Base-by-base conservation (phyloP, 2,797 vertebrate species). In the Neostethus bicornis region DNA sequence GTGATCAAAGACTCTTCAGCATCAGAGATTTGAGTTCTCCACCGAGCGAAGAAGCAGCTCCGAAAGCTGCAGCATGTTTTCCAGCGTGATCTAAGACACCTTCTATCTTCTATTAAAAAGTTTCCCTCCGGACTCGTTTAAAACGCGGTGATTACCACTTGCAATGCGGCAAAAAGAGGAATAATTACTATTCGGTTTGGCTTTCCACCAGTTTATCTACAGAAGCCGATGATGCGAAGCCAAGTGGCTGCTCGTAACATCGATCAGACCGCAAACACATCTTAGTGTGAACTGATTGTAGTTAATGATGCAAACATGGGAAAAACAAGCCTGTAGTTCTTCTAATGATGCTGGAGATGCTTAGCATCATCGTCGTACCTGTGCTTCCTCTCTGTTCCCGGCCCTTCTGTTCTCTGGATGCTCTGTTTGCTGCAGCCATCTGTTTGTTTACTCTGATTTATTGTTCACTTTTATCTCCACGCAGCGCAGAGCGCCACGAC, bases 371-470 rank as follows among this genome's bases (percentile, higher is more conserved):
- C 62, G 68, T 20, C 42, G 49, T 79, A 67, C 70, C 64, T 53
- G 55, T 51, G 51, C 73, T 73, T 69, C 52, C 47, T 49, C 56
- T 53, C 56, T 48, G 39, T 31, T 56, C 72, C 67, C 73, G 31
- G 25, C 52, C 65, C 75, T 41, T 66, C 71, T 68, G 52, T 73
- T 77, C 62, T 63, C 57, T 23, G 3, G 19, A 29, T 24, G 53
- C 78, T 70, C 42, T 68, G 66, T 86, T 77, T 72, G 74, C 61
- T 72, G 57, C 47, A 35, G 44, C 65, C 73, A 64, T 83, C 82
- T 85, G 65, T 80, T 80, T 87, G 78, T 87, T 85, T 79, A 64
- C 82, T 56, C 73, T 75, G 79, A 83, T 87, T 90, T 85, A 80
- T 84, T 75, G 75, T 79, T 39, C 6, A 1, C 47, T 77, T 84